Evolutionary conservation across 2,888 invertebrate genomes (phyloP), one percentile per base, ranked within the genome.

Genomic region (Halocaridina rubra): DNA sequence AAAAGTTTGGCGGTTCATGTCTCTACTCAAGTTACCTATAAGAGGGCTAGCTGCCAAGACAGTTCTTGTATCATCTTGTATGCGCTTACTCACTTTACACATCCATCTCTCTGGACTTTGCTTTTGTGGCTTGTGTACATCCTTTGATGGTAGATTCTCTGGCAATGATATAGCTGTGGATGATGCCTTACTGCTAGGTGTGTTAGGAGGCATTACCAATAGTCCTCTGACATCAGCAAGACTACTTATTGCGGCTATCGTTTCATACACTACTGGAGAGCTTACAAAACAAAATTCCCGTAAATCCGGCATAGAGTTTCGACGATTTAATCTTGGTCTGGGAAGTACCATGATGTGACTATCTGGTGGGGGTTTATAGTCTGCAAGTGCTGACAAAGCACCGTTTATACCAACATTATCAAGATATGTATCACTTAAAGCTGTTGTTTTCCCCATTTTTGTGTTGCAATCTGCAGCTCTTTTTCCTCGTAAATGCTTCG

Each of bases 281-380:
- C 78, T 84, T 24, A 84, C 78, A 19, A 61, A 84, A 5, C 82
- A 61, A 33, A 78, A 84, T 53, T 84, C 82, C 57, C 82, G 32
- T 13, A 84, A 46, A 33, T 84, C 82, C 7, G 82, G 82, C 82
- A 84, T 84, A 24, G 82, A 84, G 46, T 78, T 84, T 30, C 82
- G 77, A 0, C 82, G 78, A 27, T 84, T 78, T 30, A 84, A 53
- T 32, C 61, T 67, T 10, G 82, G 82, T 2, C 77, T 22, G 0
- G 82, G 78, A 57, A 84, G 77, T 30, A 84, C 77, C 82, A 84
- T 61, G 7, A 84, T 57, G 33, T 84, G 82, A 61, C 72, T 78
- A 24, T 84, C 78, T 16, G 29, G 16, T 13, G 82, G 72, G 0
- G 71, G 78, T 27, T 27, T 19, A 16, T 59, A 46, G 13, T 39